Evolutionary conservation across 2,888 invertebrate species (phyloP), one percentile per base, ranked within the genome.

Genomic region (Cactoblastis cactorum): DNA sequence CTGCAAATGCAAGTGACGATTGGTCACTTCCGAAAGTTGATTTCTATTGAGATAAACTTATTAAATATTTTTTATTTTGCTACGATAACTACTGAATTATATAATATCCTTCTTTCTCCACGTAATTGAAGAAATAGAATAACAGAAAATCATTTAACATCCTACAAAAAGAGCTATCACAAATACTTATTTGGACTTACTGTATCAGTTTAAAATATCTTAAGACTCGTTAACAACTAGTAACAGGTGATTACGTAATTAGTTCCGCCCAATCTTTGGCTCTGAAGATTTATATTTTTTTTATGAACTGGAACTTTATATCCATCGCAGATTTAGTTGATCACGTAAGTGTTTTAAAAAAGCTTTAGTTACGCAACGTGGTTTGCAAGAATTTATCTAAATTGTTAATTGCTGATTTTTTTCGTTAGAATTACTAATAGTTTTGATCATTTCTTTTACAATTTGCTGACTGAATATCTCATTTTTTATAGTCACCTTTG

Each of bases 171-270:
- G 34, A 14, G 14, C 34, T 35, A 35, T 35, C 34, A 35, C 34
- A 14, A 4, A 9, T 6, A 28, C 28, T 28, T 28, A 9, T 9
- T 28, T 28, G 9, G 28, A 8, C 28, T 28, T 8, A 28, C 9
- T 28, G 9, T 28, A 28, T 28, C 28, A 28, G 28, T 28, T 8
- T 28, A 9, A 28, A 28, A 28, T 28, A 28, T 28, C 28, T 28
- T 28, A n/a, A 6, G 28, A 9, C 28, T 28, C 3, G 14, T 35
- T 14, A 43, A 24, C 15, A 33, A 14, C 34, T 34, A 33, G 46
- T 35, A 46, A 46, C 46, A 46, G 35, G 35, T 46, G 22, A 14
- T 45, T 46, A 34, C 46, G 46, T 46, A 46, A 46, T 46, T 46
- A 19, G 46, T 46, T 46, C 45, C 45, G 45, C 19, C 18, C 19